A percentile compares a stretch with the other conserved stretches of the same genome.
These are phyloP conservation scores for Drosophila peninsularis DNA, from an alignment of 2,888 invertebrate species.

Conservation along the genomic window DNA sequence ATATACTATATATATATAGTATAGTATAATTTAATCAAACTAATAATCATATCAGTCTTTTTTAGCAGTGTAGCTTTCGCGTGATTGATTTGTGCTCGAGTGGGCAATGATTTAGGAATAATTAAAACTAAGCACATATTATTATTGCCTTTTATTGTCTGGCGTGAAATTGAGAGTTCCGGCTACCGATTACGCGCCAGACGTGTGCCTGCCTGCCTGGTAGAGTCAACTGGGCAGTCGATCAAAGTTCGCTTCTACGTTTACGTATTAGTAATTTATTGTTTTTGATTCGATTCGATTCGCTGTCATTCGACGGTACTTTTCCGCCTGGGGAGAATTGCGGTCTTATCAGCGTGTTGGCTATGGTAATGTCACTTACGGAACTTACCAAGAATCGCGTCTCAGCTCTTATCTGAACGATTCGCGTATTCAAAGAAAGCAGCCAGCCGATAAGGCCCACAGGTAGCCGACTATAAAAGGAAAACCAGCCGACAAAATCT, in stretches of 20 bases:
- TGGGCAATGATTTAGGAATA: neutral
- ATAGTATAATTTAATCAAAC: neutral
- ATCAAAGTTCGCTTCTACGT: conserved; percentile 50
- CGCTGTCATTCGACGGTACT: conserved; percentile 26
- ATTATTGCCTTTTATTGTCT: conserved; percentile 8
- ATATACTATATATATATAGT: neutral
- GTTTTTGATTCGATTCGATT: conserved; percentile 7
- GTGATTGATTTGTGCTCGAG: neutral
- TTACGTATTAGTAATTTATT: conserved; percentile 64
- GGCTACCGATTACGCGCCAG: conserved; percentile 19
- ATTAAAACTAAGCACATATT: neutral
- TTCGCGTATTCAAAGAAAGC: conserved; percentile 53
- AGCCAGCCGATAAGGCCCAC: conserved; percentile 45
- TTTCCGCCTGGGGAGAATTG: conserved; percentile 24
- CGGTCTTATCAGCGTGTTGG: conserved; percentile 52
- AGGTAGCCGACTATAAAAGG: conserved; percentile 56
- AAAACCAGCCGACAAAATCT: conserved; percentile 21
- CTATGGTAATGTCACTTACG: conserved; percentile 65
- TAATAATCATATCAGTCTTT: neutral
- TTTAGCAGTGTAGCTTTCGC: neutral
- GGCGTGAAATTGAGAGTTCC: conserved; percentile 29
- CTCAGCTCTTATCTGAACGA: conserved; percentile 47
- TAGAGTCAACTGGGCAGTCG: neutral
- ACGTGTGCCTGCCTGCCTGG: conserved; percentile 17
- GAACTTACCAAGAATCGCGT: conserved; percentile 57